phyloP scores from a whole-genome alignment of 2,113 vertebrate genomes.

The Vulpes ferrilata region DNA sequence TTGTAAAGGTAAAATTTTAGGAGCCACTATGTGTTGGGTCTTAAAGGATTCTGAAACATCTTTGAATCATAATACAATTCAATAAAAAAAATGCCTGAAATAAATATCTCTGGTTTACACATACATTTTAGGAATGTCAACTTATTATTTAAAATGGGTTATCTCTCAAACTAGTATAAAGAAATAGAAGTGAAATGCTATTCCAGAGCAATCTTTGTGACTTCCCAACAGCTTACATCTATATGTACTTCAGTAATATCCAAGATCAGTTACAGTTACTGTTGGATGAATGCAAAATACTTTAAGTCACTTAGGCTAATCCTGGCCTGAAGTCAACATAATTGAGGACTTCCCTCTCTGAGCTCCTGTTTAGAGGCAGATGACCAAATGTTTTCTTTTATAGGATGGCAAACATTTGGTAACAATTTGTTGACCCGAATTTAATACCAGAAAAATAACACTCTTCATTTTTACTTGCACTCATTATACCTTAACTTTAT shows the following conservation, averaged over 20 bases:
- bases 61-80: slow-evolving; percentile 37
- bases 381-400: slow-evolving; percentile 43
- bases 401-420: slow-evolving; percentile 56
- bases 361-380: slow-evolving; percentile 35
- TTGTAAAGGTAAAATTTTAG: slow-evolving; percentile 52
- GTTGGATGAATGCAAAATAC: slow-evolving; percentile 37
- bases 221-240: slow-evolving; percentile 32
- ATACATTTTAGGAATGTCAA: not conserved
- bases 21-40: not conserved
- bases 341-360: not conserved
- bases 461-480: slow-evolving; percentile 52
- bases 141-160: slow-evolving; percentile 47
- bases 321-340: not conserved
- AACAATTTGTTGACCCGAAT: slow-evolving; percentile 54
- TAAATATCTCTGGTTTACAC: slow-evolving; percentile 29
- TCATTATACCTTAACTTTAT: slow-evolving; percentile 44
- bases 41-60: slow-evolving; percentile 37
- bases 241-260: slow-evolving; percentile 14
- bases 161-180: slow-evolving; percentile 55
- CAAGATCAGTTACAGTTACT: slow-evolving; percentile 4
- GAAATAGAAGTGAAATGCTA: slow-evolving; percentile 35
- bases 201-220: not conserved
- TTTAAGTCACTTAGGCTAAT: slow-evolving; percentile 30
- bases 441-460: slow-evolving; percentile 60
- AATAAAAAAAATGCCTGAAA: slow-evolving; percentile 48